Base-by-base conservation (phyloP, 2,888 invertebrate species). In the Laothoe populi region DNA sequence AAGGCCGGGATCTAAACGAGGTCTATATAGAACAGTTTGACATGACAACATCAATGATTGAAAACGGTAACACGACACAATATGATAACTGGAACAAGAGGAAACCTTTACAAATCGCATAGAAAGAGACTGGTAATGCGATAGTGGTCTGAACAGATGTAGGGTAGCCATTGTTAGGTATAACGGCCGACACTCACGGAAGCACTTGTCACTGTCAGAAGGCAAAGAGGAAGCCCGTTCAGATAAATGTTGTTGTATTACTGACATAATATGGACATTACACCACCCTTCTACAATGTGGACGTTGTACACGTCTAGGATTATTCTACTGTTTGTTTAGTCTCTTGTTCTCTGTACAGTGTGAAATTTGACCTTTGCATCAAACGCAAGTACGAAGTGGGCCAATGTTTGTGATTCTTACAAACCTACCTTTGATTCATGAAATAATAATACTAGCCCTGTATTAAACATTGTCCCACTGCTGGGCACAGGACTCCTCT, bases 181-280 rank as follows among this genome's bases (percentile, higher is more conserved):
- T 84, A 84, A 84, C 87, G 81, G 82, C 78, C 79, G 84, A 79
- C 83, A 83, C 81, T 87, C 84, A 85, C 90, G 90, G 91, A 91
- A 89, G 78, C 84, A 87, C 90, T 87, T 87, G 88, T 90, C 90
- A 89, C 76, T 88, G 88, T 88, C 88, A 77, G 72, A 66, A 74
- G 75, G 71, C 71, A 70, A 70, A 75, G 76, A 78, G 78, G 72
- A 75, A 72, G 75, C 73, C 70, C 70, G 71, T 81, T 77, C 79
- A 80, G 83, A 83, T 86, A 86, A 87, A 87, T 86, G 80, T 82
- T 79, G 77, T 81, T 81, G 78, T 81, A 81, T 78, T 75, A 74
- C 74, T 66, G 67, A 65, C 71, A 63, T 60, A 63, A 65, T 66
- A 69, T 67, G 66, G 71, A 73, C 60, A 64, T 66, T 67, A 69